Evolutionary conservation across 2,888 invertebrate species (phyloP), one percentile per base, ranked within the genome.

Genomic region (Machimus rusticus): DNA sequence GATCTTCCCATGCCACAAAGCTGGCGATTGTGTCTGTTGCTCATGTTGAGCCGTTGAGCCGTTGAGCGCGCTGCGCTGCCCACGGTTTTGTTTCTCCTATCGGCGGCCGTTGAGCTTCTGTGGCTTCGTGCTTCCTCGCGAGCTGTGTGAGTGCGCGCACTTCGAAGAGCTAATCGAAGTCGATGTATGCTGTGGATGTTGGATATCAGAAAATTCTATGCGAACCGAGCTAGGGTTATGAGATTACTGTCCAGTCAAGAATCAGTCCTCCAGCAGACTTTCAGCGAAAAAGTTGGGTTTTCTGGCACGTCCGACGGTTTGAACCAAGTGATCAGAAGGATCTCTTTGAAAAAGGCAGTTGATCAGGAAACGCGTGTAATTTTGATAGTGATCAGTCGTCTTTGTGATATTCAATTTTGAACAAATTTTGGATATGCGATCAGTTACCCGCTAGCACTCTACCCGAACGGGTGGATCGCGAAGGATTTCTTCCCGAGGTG

Each of bases 361-460:
- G 23, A 19, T 46, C 37, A 28, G 66, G 74, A 31, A 85, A 46
- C 74, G 34, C 14, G 55, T 39, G 9, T 39, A 74, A 84, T 31
- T 66, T 74, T 28, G 43, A 46, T 84, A 57, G 31, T 23, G 66
- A 66, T 37, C 39, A 84, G 19, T 84, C 23, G 37, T 46, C 43
- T 16, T 79, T 74, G 31, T 19, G 23, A 89, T 89, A 90, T 89
- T 90, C 90, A 90, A 90, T 90, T 90, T 90, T 89, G 88, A 89
- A 89, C 89, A 89, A 90, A 90, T 90, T 89, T 88, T 87, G 82
- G 89, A 88, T 89, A 87, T 90, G 89, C 90, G 91, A 90, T 92
- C 91, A 92, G 92, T 92, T 92, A 91, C 89, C 90, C 90, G 90
- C 90, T 91, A 91, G 91, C 91, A 90, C 90, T 92, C 91, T 90